Base-by-base conservation (phyloP, 2,113 vertebrate species). In the Aix galericulata region DNA sequence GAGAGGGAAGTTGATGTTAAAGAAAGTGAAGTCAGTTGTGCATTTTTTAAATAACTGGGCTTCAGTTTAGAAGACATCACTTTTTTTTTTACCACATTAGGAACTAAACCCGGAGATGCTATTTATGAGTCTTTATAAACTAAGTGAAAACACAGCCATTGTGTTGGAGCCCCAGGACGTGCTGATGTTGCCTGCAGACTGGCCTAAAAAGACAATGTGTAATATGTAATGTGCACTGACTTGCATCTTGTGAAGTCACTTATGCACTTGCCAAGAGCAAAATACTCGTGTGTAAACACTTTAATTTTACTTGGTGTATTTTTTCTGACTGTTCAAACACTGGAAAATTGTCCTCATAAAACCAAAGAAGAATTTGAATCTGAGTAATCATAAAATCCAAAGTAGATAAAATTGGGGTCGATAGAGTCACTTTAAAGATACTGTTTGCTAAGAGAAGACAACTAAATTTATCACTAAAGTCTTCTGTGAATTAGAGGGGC, bases 161-260 rank as follows among this genome's bases (percentile, higher is more conserved):
- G 38, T 90, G 80, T 1, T 60, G 38, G 64, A 77, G 48, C 83
- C 53, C 58, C 14, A 8, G 83, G 83, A 96, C 8, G 17, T 92
- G 92, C 66, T 93, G 14, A 48, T 91, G 44, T 79, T 91, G 88
- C 86, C 60, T 92, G 72, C n/a, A 11, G 79, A 91, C 38, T 78
- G 79, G 85, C 88, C 90, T 94, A 60, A 89, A 96, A 94, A 92
- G 94, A 93, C 88, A 95, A 73, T 84, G 82, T 84, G 83, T 82
- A 84, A 94, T 62, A 83, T 55, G 66, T 52, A 91, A 95, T 94
- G 77, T 15, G 40, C 76, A 84, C 77, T 91, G 95, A 96, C 96
- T 95, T 95, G 91, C 80, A 86, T 94, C 86, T 91, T 92, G 62
- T 91, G 86, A 93, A 95, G 77, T 83, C 88, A 94, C 66, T 95